A percentile compares a stretch with the other conserved stretches of the same genome.
These are phyloP conservation scores for Aerospiza tachiro DNA, from an alignment of 2,797 vertebrate species.

Conservation along the genomic window DNA sequence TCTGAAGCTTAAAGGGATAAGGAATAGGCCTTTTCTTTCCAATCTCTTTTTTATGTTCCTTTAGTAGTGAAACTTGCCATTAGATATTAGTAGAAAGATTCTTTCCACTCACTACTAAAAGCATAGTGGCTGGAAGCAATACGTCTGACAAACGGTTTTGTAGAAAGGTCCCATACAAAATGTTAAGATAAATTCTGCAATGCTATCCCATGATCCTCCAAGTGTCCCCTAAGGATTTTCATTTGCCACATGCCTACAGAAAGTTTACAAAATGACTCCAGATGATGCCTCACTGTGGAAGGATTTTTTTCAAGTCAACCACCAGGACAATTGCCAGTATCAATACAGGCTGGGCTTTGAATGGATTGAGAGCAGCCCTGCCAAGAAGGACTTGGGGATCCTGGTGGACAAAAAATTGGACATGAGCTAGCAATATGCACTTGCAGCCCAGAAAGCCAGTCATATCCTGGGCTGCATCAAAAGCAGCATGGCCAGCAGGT, in stretches of 20 bases:
- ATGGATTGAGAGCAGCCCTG: background rate
- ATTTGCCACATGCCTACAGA: background rate
- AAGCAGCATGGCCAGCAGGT: background rate
- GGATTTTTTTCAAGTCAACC: background rate
- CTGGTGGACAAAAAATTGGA: rapidly evolving
- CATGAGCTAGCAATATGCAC: rapidly evolving
- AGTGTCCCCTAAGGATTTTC: background rate
- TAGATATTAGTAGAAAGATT: background rate
- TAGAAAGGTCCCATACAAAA: background rate
- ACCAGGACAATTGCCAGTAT: background rate
- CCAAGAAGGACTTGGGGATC: rapidly evolving
- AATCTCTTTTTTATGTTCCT: background rate
- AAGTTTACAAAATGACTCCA: background rate
- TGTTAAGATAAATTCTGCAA: background rate
- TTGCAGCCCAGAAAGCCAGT: background rate
- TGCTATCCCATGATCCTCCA: background rate
- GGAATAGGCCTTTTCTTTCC: background rate
- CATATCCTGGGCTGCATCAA: background rate
- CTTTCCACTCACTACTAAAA: background rate
- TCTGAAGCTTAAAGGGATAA: background rate
- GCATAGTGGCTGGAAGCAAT: background rate
- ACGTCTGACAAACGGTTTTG: background rate
- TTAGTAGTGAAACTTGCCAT: background rate
- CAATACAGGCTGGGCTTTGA: too few relatives aligned
- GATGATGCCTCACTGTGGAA: background rate